Conservation (phyloP, 2,888 invertebrate species). For the Mesorhabditis belari region DNA sequence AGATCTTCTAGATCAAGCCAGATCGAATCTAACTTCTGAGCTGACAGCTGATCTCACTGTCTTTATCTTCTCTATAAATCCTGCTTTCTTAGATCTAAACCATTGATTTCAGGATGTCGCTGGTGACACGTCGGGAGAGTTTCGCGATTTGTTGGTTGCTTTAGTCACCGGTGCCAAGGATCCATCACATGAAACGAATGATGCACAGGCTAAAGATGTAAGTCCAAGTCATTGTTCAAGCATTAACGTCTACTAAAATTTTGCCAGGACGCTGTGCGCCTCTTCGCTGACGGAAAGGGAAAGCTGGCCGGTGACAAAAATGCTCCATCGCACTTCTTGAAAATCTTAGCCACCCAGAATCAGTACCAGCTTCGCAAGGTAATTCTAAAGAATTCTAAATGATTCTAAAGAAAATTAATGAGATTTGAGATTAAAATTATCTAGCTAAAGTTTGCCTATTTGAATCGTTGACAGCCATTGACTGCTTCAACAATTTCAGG, state of each 20-base stretch:
- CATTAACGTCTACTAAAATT: not conserved
- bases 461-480: not conserved
- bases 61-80: too few relatives aligned
- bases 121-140: slow-evolving; percentile 82
- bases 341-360: slow-evolving; percentile 37
- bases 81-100: slow-evolving; percentile 5
- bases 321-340: slow-evolving; percentile 28
- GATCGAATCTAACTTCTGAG: too few relatives aligned
- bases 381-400: not conserved
- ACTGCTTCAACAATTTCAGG: slow-evolving; percentile 1
- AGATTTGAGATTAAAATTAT: not conserved
- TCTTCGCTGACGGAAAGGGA: slow-evolving; percentile 39
- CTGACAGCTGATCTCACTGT: too few relatives aligned
- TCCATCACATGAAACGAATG: slow-evolving; percentile 28
- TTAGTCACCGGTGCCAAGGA: slow-evolving; percentile 46
- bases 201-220: slow-evolving; percentile 26
- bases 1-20: too few relatives aligned
- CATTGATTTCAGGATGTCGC: slow-evolving; percentile 36
- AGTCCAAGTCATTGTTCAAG: slow-evolving; percentile 3
- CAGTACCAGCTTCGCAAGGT: slow-evolving; percentile 39
- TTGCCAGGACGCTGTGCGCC: slow-evolving; percentile 34
- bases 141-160: slow-evolving; percentile 59
- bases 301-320: slow-evolving; percentile 27
- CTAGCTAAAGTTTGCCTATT: not conserved
- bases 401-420: too few relatives aligned